Evolutionary conservation across 1,140 invertebrate genomes (phyloP), one percentile per base, ranked within the genome.

Genomic region (Whitmania pigra): DNA sequence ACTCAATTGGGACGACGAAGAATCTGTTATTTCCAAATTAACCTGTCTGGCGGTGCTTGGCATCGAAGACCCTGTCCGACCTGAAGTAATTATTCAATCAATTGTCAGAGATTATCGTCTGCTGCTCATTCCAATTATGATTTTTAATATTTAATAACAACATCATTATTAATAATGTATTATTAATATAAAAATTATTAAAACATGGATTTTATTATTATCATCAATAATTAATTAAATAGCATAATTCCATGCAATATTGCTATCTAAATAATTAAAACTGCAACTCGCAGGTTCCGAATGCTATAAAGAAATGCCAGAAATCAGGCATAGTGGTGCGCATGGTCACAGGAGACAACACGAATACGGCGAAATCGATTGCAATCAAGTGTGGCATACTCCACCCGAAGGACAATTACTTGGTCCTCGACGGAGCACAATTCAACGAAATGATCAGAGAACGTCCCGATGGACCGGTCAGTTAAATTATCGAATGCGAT

Each of bases 1-100:
- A 79, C 93, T 94, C 0, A 91, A 98, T 81, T 99, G 95, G 94
- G 95, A 99, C 49, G 91, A 97, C 79, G 96, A 99, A 81, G 92
- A 94, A 68, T 89, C 89, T 76, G 77, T 79, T 31, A 90, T 97
- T 76, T 88, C 92, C 69, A 94, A 95, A 81, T 84, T 99, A 70
- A 99, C 96, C 22, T 96, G 92, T 81, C 80, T 99, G 55, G 92
- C 92, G 80, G 91, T 99, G 77, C 91, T 97, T 73, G 97, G 97
- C 75, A 99, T 99, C 82, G 95, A 99, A 85, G 95, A 98, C 86
- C 95, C 95, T 27, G 94, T 98, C 55, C 86, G 95, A 81, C 89
- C 92, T 22, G 95, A 98, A 86, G 90, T 90, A 81, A n/a, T 49
- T 49, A n/a, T n/a, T n/a, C n/a, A n/a, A n/a, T n/a, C n/a, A 0